Percentiles rank a stretch among this genome's conserved stretches.
These are phyloP conservation scores for Tetrapedia diversipes DNA, from an alignment of 2,888 invertebrate genomes.

Conservation along the genomic window DNA sequence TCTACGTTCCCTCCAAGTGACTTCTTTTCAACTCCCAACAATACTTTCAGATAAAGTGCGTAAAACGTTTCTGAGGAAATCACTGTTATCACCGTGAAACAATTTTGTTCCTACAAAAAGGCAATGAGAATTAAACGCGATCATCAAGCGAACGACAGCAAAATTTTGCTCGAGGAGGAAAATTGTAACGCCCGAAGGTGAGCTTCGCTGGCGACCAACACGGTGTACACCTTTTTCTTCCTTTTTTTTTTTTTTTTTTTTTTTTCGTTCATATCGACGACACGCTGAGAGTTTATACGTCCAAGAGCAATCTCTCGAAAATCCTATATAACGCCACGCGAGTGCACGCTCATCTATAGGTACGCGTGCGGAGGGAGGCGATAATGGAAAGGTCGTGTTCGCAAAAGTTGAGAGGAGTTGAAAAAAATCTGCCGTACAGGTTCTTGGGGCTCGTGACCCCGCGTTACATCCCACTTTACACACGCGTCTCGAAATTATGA, in stretches of 20 bases:
- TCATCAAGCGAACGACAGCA: no score
- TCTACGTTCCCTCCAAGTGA: no score
- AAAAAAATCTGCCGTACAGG: slow-evolving; percentile 33
- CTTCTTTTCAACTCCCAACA: no score
- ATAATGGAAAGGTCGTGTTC: slow-evolving; percentile 64
- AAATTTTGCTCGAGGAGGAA: no score
- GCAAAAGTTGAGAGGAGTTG: slow-evolving; percentile 47
- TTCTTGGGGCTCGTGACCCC: slow-evolving; percentile 26
- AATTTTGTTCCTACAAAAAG: no score
- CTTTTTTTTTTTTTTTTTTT: no score
- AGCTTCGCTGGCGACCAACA: slow-evolving; percentile 7
- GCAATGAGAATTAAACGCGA: no score
- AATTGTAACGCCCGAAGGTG: no score
- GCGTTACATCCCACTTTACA: slow-evolving; percentile 37
- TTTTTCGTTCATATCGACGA: slow-evolving; percentile 25
- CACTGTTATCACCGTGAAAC: no score
- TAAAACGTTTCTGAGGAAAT: no score
- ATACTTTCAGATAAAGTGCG: no score
- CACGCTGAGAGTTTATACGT: slow-evolving; percentile 52
- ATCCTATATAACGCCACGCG: slow-evolving; percentile 47
- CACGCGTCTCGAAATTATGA: slow-evolving; percentile 2
- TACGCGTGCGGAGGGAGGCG: slow-evolving; percentile 31
- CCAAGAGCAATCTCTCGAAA: slow-evolving; percentile 53
- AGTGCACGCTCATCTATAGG: slow-evolving; percentile 26
- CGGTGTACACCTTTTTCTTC: no score